Conservation (phyloP, 2,888 invertebrate species). For the Petrolisthes cinctipes region DNA sequence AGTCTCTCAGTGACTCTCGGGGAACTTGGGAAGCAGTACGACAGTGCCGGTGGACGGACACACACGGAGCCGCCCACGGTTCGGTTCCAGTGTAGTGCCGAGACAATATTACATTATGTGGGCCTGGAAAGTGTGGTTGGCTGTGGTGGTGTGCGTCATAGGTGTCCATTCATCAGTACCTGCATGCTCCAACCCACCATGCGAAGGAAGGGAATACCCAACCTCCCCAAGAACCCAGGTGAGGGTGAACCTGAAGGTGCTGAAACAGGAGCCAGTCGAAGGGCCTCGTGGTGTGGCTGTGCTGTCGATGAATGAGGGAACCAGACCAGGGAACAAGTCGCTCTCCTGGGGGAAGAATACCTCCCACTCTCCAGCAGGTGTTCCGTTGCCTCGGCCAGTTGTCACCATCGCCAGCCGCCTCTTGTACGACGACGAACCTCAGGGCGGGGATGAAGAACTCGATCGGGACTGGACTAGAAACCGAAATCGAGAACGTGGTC, state of each 20-base stretch:
- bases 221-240: conserved; percentile 18
- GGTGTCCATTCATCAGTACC: background rate
- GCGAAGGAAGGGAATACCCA: background rate
- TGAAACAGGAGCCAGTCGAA: background rate
- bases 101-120: background rate
- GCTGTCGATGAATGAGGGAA: conserved; percentile 16
- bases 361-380: background rate
- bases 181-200: background rate
- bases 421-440: background rate
- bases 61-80: background rate
- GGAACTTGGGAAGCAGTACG: background rate
- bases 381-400: conserved; percentile 24
- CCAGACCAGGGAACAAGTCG: conserved; percentile 22
- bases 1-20: background rate
- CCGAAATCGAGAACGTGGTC: background rate
- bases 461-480: background rate
- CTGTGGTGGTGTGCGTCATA: background rate
- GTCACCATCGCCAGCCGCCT: conserved; percentile 40
- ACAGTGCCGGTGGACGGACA: background rate
- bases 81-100: background rate
- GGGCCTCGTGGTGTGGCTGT: conserved; percentile 2
- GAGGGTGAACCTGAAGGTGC: conserved; percentile 17
- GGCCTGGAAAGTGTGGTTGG: background rate
- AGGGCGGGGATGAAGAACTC: background rate
- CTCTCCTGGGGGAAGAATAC: conserved; percentile 12